Conservation (phyloP, 2,797 vertebrate genomes). For the Vultur gryphus region DNA sequence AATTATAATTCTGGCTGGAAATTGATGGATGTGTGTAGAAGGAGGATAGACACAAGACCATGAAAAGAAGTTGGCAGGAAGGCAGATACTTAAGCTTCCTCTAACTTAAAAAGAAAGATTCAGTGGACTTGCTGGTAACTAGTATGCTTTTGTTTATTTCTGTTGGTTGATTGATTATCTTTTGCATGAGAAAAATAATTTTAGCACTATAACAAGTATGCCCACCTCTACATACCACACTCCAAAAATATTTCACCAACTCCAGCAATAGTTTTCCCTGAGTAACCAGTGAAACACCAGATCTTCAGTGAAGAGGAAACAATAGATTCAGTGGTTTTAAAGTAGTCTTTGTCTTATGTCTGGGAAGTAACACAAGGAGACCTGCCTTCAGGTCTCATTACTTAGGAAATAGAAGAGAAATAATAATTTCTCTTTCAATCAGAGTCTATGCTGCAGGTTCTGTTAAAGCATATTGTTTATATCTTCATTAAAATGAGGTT, state of each 20-base stretch:
- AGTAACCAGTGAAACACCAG: neutral
- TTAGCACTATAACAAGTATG: neutral
- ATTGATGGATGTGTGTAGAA: neutral
- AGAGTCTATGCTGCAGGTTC: neutral
- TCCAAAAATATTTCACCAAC: neutral
- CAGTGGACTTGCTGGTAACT: neutral
- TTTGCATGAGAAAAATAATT: neutral
- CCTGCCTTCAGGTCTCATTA: neutral
- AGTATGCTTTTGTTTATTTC: neutral
- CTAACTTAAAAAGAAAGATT: neutral
- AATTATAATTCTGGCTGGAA: neutral
- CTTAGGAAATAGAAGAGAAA: neutral
- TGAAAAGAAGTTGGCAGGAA: neutral
- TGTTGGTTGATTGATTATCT: neutral
- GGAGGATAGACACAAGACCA: neutral
- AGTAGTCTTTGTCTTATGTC: neutral
- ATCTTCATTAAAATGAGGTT: neutral
- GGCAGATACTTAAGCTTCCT: neutral
- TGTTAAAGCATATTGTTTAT: neutral
- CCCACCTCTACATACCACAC: neutral
- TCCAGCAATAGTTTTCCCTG: neutral
- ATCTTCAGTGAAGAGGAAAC: neutral
- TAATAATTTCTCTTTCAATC: neutral
- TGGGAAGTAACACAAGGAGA: neutral
- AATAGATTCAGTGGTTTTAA: neutral